These are phyloP conservation scores for Epirrita christyi DNA, from an alignment of 2,888 invertebrate species.

Conservation along the genomic window DNA sequence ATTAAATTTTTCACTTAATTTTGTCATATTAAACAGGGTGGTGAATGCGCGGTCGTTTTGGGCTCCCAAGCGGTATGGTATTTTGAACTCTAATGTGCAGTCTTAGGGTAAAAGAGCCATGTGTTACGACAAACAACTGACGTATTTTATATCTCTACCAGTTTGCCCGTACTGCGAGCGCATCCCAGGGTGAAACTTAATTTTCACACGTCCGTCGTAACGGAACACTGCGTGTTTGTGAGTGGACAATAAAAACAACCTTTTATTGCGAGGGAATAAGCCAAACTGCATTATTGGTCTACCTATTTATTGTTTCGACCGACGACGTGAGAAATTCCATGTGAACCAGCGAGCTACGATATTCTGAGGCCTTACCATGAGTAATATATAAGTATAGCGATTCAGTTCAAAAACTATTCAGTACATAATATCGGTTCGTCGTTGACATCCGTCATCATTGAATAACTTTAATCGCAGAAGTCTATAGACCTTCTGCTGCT, in stretches of 20 bases:
- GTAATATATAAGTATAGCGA: too few relatives aligned
- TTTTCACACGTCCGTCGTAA: constrained; percentile 53
- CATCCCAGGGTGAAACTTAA: constrained; percentile 54
- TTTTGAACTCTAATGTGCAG: constrained; percentile 31
- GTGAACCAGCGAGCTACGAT: too few relatives aligned
- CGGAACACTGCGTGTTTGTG: constrained; percentile 58
- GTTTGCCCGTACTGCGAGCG: constrained; percentile 29
- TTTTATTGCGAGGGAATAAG: constrained; percentile 50
- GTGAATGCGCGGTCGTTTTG: constrained; percentile 35
- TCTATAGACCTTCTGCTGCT: too few relatives aligned
- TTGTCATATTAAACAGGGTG: constrained; percentile 47
- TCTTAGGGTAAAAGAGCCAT: constrained; percentile 31
- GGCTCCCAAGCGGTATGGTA: constrained; percentile 11
- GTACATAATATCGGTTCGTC: too few relatives aligned
- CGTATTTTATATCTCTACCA: constrained; percentile 11
- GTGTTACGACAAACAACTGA: constrained; percentile 5
- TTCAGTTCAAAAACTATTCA: too few relatives aligned
- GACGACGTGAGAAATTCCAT: constrained; percentile 16
- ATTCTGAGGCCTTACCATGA: too few relatives aligned
- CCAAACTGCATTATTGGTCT: constrained; percentile 46
- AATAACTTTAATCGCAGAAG: too few relatives aligned
- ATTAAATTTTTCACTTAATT: constrained; percentile 54
- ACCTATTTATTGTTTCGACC: constrained; percentile 39
- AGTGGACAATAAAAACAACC: constrained; percentile 56
- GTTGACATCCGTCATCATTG: too few relatives aligned